Evolutionary conservation across 2,797 vertebrate genomes (phyloP), one percentile per base, ranked within the genome.

Genomic region (Gymnoscopelus microlampas): DNA sequence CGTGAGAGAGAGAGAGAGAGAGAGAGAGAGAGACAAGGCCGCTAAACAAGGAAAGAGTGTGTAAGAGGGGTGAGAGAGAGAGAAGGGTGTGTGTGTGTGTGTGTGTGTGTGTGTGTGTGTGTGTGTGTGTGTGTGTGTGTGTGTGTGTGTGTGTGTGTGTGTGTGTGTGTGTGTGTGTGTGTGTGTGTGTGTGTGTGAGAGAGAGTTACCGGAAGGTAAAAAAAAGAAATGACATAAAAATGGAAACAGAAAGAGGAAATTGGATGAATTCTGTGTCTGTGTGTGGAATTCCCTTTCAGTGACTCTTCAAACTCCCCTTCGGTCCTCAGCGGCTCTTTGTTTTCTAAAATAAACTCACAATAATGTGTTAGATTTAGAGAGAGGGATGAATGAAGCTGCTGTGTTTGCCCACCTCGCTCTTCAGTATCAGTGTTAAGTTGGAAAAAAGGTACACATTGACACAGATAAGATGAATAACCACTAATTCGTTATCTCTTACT

Each of bases 221-320:
- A 29, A 29, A 47, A 12, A 63, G 14, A 15, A 8, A 12, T 63
- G n/a, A n/a, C 13, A 58, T 19, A 73, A 1, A 73, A 4, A 68
- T 8, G 66, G 24, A 51, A 13, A 35, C 32, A 67, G 15, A 39
- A 14, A 66, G 24, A 61, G 83, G 75, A 85, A 73, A 74, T 73
- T 59, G 81, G 57, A 60, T 49, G 73, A 72, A 92, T 92, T 91
- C 86, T 85, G 80, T 81, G 11, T 76, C 60, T 56, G 13, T 55
- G 50, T 90, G 90, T 83, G 93, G 82, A 92, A 92, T 91, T 82
- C 88, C 75, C 76, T 80, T 59, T 13, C 5, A 53, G 65, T 56
- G 68, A 66, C 6, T 8, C 15, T 73, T 81, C 71, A 82, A 73
- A 85, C 82, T 24, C 11, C 4, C 23, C 19, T 2, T 56, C 53